Evolutionary conservation across 2,113 vertebrate species (phyloP).

Genomic region (Ictidomys tridecemlineatus): DNA sequence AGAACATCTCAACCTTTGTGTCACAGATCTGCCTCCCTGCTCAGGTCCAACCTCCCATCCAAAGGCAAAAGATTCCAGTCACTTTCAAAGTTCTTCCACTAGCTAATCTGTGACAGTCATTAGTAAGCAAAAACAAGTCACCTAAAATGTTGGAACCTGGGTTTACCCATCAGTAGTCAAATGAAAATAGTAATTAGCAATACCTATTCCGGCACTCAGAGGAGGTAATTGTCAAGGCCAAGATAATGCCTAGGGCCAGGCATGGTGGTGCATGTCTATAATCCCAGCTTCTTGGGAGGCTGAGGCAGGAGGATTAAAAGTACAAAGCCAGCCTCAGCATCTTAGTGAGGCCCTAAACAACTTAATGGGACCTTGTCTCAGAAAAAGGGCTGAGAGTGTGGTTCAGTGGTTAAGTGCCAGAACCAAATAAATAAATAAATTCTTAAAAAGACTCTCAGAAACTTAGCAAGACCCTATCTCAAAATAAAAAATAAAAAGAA

Average conservation of each 20-base stretch:
- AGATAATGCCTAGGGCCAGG: background rate
- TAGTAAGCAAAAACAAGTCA: constrained; percentile 43
- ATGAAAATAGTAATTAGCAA: constrained; percentile 20
- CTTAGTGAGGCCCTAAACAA: background rate
- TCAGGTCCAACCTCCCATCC: background rate
- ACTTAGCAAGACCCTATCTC: too few relatives aligned
- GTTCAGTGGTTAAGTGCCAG: too few relatives aligned
- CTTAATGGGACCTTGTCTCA: background rate
- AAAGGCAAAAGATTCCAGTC: background rate
- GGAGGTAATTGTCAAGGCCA: background rate
- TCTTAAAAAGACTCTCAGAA: too few relatives aligned
- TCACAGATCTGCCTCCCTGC: background rate
- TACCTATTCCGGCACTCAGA: background rate
- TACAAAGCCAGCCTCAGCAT: background rate
- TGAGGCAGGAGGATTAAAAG: background rate
- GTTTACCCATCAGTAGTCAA: background rate
- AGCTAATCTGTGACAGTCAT: background rate
- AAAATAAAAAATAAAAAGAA: too few relatives aligned
- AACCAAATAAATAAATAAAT: too few relatives aligned
- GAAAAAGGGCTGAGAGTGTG: too few relatives aligned
- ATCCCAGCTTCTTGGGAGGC: background rate
- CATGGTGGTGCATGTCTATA: background rate
- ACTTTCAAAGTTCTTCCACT: background rate
- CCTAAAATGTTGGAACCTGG: constrained; percentile 6
- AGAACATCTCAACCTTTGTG: background rate